Base-by-base conservation (phyloP, 2,797 vertebrate species). In the Sebastolobus altivelis region DNA sequence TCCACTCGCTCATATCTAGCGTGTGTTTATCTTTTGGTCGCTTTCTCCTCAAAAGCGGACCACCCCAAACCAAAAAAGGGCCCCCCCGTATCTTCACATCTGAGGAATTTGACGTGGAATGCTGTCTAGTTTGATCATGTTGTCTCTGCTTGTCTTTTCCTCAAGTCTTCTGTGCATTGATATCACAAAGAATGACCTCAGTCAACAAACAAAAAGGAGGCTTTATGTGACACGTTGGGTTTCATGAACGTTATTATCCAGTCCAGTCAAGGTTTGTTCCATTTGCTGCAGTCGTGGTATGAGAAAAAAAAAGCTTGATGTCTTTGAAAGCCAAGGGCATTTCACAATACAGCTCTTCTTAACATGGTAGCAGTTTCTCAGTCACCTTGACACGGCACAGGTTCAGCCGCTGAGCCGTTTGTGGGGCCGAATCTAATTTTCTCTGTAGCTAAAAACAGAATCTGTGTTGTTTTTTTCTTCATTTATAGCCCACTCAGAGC, bases 61-160 rank as follows among this genome's bases (percentile, higher is more conserved):
- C 87, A 86, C 66, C 86, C 77, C 49, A 77, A 87, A 87, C 72
- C 84, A 90, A 85, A 81, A 29, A 43, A 43, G 14, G 6, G 31
- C 16, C 71, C 78, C 61, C 65, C 27, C 6, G 0, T 89, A 89
- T 90, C 88, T 87, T 83, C 66, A 88, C 78, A 89, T 94, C 88
- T 89, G 40, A 84, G 88, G 90, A 93, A 93, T 94, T 87, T 90
- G 80, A 91, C 65, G 56, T 75, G 84, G 90, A 94, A 88, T 87
- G 80, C 76, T 75, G 80, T 93, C 88, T 81, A 78, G 87, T 92
- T 91, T 88, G 84, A 93, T 92, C 85, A 74, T 88, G 86, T 93
- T 82, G 81, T 85, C 76, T 72, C 77, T 77, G 79, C 86, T 18
- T 84, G 79, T 77, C 84, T 84, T 60, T 83, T 79, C 76, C 5